Base-by-base conservation (phyloP, 1,140 invertebrate species). In the Sitophilus oryzae region DNA sequence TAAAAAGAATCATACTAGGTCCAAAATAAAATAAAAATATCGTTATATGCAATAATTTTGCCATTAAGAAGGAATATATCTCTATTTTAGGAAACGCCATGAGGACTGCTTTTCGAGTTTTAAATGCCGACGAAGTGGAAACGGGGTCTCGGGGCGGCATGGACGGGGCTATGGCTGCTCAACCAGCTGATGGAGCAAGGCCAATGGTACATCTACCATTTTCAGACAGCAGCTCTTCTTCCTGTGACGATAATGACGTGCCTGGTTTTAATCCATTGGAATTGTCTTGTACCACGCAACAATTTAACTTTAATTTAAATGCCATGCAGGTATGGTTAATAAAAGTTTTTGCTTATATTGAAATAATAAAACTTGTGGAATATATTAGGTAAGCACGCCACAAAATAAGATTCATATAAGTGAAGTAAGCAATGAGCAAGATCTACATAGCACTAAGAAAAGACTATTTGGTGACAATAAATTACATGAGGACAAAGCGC, bases 221-320 rank as follows among this genome's bases (percentile, higher is more conserved):
- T 43, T 62, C 62, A 11, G 65, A 69, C 40, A 66, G 63, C 36
- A 60, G 64, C 21, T 61, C 65, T n/a, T 67, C 65, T 21, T 61
- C 62, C 2, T 62, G 42, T 48, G 61, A 58, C 2, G 58, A 61
- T n/a, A 20, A 23, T 70, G 73, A 65, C 71, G 68, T 49, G 60
- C 64, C 8, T 75, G 76, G 20, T 16, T 15, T 23, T 1, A 40
- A 38, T 35, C 43, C 38, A 59, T 75, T 73, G 36, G 77, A 82
- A 63, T 77, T 79, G 58, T 76, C 75, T 1, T 79, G 77, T 20
- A 82, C 78, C 43, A 83, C 82, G 2, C 79, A 82, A 74, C 72
- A 77, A 50, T 84, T 84, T 40, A 81, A 81, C 63, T 78, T 74
- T 61, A 76, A 82, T 60, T 74, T 83, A 21, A 79, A 82, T 47